Evolutionary conservation across 1,140 invertebrate genomes (phyloP), one percentile per base, ranked within the genome.

Genomic region (Trichonephila inaurata): DNA sequence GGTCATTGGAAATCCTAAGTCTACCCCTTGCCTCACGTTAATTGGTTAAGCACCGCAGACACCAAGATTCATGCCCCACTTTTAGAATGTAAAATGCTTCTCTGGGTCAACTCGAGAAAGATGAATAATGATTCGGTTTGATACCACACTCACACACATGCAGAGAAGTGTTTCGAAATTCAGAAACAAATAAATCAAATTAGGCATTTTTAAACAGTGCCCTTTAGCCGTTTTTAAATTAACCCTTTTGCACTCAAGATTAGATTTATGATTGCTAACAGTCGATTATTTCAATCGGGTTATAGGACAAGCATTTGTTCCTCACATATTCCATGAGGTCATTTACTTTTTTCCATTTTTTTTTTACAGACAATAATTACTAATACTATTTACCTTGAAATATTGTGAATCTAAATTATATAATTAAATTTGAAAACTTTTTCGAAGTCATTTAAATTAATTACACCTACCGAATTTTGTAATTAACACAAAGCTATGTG

Each of bases 171-270:
- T 61, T 87, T 19, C 51, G 28, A 61, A 87, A 87, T n/a, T 21
- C 28, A 64, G 60, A 40, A 61, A 87, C 61, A 87, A 87, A 87
- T 60, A 87, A 87, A 87, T 87, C 85, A 87, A 87, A 87, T 87
- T 87, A 87, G 40, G 85, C 85, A 61, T 33, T 87, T 87, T 87
- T 87, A 64, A 87, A 64, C 28, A 64, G 18, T 87, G 61, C 85
- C 61, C 69, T 60, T 64, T 33, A 24, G 85, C 14, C 85, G 21
- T 64, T 87, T 87, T 62, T 62, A 33, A 87, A 87, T 87, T 62
- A 87, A 87, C 85, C 61, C 85, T 64, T 87, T 64, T 85, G 28
- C 69, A 77, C 69, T 77, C 62, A 61, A 40, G 18, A 61, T 58
- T 61, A 87, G 85, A 87, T 87, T 87, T 87, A 87, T 87, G 85